Conservation (phyloP, 1,140 invertebrate genomes). For the Apis cerana region DNA sequence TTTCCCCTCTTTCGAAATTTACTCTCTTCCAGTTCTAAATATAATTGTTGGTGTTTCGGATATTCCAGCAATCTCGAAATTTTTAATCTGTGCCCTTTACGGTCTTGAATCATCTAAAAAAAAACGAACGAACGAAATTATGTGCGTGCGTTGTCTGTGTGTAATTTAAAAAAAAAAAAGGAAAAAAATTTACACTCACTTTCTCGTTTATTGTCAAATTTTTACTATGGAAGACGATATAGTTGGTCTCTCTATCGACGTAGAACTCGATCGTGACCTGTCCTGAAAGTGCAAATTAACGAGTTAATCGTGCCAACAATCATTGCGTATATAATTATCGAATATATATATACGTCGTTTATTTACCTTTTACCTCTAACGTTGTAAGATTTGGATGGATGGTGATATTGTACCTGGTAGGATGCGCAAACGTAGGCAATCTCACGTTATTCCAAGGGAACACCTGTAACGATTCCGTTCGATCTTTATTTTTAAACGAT, state of each 20-base stretch:
- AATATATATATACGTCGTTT: no score
- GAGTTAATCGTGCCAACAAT: background rate
- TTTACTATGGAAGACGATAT: constrained; percentile 94
- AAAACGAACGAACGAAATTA: background rate
- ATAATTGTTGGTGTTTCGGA: constrained; percentile 91
- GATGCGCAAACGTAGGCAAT: constrained; percentile 90
- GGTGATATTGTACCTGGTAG: constrained; percentile 92
- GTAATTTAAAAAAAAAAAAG: background rate
- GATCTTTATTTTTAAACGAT: constrained; percentile 11
- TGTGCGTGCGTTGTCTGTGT: no score
- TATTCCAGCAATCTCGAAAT: constrained; percentile 90
- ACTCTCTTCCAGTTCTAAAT: constrained; percentile 89
- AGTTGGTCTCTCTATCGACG: constrained; percentile 91
- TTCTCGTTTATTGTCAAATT: constrained; percentile 94
- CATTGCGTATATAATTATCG: no score
- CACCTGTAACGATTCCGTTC: constrained; percentile 79
- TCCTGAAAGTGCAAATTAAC: constrained; percentile 81
- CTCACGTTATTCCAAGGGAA: constrained; percentile 95
- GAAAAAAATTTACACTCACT: constrained; percentile 76
- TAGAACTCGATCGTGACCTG: constrained; percentile 92
- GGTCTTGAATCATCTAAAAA: constrained; percentile 86
- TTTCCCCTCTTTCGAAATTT: constrained; percentile 89
- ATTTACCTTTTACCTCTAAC: constrained; percentile 90
- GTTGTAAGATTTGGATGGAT: constrained; percentile 97
- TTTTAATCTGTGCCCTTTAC: constrained; percentile 86